Conservation (phyloP, 2,888 invertebrate species). For the Oligia fasciuncula region DNA sequence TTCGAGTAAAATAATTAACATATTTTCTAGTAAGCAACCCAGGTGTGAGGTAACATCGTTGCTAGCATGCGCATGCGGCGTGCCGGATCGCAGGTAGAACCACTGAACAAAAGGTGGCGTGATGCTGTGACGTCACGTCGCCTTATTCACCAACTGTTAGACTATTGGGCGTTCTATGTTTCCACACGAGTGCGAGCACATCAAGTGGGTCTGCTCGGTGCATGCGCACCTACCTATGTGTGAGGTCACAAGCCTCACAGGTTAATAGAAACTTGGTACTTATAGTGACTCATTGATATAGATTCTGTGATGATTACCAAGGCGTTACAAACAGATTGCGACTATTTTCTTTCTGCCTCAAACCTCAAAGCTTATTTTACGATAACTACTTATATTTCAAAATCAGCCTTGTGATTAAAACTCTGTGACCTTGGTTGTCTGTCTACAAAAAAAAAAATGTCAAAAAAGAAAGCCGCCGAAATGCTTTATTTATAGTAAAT, state of each 20-base stretch:
- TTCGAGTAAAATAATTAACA: slow-evolving; percentile 7
- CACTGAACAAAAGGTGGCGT: slow-evolving; percentile 89
- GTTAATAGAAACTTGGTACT: slow-evolving; percentile 50
- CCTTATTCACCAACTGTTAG: slow-evolving; percentile 83
- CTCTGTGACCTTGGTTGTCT: not conserved
- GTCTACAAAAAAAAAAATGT: not conserved
- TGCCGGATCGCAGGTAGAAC: slow-evolving; percentile 84
- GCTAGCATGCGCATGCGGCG: slow-evolving; percentile 73
- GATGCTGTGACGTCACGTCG: slow-evolving; percentile 89
- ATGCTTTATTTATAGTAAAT: slow-evolving; percentile 27
- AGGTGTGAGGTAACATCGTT: slow-evolving; percentile 57
- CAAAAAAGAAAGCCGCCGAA: slow-evolving; percentile 10
- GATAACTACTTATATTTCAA: not conserved
- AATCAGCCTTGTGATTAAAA: slow-evolving; percentile 6
- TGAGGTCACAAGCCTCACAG: slow-evolving; percentile 65
- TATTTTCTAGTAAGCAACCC: slow-evolving; percentile 53
- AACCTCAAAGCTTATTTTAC: slow-evolving; percentile 11
- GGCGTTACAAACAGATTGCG: slow-evolving; percentile 12
- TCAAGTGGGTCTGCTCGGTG: slow-evolving; percentile 61
- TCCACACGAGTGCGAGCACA: slow-evolving; percentile 68
- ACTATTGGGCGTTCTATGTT: slow-evolving; percentile 78
- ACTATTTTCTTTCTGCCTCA: slow-evolving; percentile 16
- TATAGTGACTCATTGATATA: slow-evolving; percentile 54
- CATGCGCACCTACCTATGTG: slow-evolving; percentile 62
- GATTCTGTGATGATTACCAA: slow-evolving; percentile 23